phyloP scores from a whole-genome alignment of 2,888 invertebrate genomes.

The Aricia artaxerxes region DNA sequence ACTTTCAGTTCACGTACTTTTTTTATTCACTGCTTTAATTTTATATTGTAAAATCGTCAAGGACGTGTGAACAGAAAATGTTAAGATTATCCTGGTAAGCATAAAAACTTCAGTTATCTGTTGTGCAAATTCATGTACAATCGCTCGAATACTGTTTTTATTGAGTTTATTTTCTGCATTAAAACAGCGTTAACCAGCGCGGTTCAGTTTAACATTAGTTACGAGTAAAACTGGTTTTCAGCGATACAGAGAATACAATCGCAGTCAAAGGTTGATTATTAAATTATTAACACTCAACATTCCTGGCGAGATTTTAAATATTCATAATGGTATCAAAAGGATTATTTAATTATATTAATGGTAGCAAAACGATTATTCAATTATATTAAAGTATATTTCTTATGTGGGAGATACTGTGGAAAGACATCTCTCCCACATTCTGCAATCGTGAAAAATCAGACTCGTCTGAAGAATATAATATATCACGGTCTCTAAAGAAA shows the following conservation, averaged over 20 bases:
- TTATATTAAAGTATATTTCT: background rate
- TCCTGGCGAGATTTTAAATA: background rate
- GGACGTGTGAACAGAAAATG: background rate
- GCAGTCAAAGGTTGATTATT: conserved; percentile 29
- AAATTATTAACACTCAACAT: conserved; percentile 15
- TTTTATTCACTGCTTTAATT: background rate
- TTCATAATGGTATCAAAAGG: background rate
- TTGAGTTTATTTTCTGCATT: conserved; percentile 1
- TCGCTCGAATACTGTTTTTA: background rate
- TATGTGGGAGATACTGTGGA: background rate
- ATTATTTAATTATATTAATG: background rate
- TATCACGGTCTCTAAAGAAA: background rate
- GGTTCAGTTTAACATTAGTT: conserved; percentile 5
- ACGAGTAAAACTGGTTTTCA: conserved; percentile 18
- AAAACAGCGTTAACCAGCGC: background rate
- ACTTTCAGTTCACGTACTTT: background rate
- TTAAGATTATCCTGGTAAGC: conserved; percentile 7
- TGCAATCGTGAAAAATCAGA: no score
- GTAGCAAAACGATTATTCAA: background rate
- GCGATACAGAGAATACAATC: conserved; percentile 5
- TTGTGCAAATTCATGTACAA: conserved; percentile 1
- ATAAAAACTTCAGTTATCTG: background rate
- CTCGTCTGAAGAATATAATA: background rate
- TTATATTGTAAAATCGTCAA: background rate
- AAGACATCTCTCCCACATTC: no score